These are phyloP conservation scores for Pararge aegeria DNA, from an alignment of 1,140 invertebrate genomes.

Conservation along the genomic window DNA sequence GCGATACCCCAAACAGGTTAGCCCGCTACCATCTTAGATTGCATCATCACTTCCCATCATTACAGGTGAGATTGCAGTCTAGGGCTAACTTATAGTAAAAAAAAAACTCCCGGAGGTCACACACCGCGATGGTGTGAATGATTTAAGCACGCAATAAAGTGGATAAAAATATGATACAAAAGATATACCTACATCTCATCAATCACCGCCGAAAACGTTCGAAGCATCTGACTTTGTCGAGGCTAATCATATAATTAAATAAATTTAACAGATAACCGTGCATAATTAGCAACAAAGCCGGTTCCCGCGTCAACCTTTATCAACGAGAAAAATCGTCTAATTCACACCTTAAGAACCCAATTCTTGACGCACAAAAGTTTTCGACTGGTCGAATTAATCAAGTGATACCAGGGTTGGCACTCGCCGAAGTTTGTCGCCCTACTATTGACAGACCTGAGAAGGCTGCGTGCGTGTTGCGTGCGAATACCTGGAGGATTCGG, in stretches of 20 bases:
- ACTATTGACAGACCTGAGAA: not conserved
- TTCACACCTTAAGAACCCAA: slow-evolving; percentile 62
- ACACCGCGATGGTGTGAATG: slow-evolving; percentile 2
- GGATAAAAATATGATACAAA: slow-evolving; percentile 11
- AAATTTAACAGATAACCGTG: slow-evolving; percentile 63
- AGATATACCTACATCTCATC: slow-evolving; percentile 24
- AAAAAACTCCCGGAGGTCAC: slow-evolving; percentile 14
- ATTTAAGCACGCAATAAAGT: slow-evolving; percentile 13
- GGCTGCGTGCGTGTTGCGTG: too few relatives aligned
- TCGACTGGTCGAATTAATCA: slow-evolving; percentile 64
- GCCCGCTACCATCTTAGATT: too few relatives aligned
- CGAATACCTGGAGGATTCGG: too few relatives aligned
- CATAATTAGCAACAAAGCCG: slow-evolving; percentile 61
- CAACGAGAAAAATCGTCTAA: slow-evolving; percentile 70
- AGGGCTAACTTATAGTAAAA: not conserved
- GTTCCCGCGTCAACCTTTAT: slow-evolving; percentile 69
- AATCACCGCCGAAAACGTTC: slow-evolving; percentile 30
- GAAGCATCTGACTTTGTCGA: slow-evolving; percentile 28
- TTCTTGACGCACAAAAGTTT: slow-evolving; percentile 52
- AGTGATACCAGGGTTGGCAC: slow-evolving; percentile 18
- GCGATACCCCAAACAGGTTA: too few relatives aligned
- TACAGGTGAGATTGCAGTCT: too few relatives aligned
- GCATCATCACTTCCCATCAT: too few relatives aligned
- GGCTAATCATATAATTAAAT: slow-evolving; percentile 60
- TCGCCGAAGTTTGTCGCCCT: not conserved